phyloP scores from a whole-genome alignment of 2,888 invertebrate genomes.

The Torymus texanus region DNA sequence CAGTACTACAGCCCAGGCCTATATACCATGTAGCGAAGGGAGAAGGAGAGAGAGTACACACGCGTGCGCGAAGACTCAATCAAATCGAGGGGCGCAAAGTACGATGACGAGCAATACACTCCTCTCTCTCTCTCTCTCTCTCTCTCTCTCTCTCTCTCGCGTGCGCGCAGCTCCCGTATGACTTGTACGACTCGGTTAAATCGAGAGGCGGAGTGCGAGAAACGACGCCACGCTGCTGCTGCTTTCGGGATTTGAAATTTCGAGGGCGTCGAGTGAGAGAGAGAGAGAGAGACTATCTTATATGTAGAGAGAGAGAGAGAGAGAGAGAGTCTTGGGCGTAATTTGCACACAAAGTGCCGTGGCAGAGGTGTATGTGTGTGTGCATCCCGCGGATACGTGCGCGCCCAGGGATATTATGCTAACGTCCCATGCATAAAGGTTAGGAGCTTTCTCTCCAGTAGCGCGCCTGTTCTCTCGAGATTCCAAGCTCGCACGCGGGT shows the following conservation, averaged over 20 bases:
- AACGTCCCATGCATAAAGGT: constrained; percentile 65
- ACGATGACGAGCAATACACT: constrained; percentile 15
- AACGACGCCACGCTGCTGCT: no score
- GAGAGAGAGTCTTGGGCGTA: constrained; percentile 65
- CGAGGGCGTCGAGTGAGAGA: constrained; percentile 55
- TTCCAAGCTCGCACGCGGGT: background rate
- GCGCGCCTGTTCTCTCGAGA: background rate
- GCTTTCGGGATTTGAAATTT: constrained; percentile 36
- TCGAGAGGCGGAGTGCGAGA: constrained; percentile 9
- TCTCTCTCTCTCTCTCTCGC: no score
- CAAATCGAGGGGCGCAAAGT: constrained; percentile 42
- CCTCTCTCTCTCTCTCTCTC: background rate
- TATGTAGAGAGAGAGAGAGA: constrained; percentile 56
- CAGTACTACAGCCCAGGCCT: no score
- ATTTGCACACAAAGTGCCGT: constrained; percentile 74
- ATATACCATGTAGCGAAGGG: background rate
- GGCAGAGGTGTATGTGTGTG: constrained; percentile 57
- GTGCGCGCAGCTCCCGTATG: background rate
- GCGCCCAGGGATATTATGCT: constrained; percentile 69
- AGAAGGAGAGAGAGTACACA: background rate
- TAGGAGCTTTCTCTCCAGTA: constrained; percentile 33
- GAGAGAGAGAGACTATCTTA: constrained; percentile 56
- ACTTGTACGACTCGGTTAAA: constrained; percentile 34
- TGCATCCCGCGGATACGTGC: constrained; percentile 53
- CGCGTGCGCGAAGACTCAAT: constrained; percentile 23